Evolutionary conservation across 2,888 invertebrate genomes (phyloP), one percentile per base, ranked within the genome.

Genomic region (Meghimatium bilineatum): DNA sequence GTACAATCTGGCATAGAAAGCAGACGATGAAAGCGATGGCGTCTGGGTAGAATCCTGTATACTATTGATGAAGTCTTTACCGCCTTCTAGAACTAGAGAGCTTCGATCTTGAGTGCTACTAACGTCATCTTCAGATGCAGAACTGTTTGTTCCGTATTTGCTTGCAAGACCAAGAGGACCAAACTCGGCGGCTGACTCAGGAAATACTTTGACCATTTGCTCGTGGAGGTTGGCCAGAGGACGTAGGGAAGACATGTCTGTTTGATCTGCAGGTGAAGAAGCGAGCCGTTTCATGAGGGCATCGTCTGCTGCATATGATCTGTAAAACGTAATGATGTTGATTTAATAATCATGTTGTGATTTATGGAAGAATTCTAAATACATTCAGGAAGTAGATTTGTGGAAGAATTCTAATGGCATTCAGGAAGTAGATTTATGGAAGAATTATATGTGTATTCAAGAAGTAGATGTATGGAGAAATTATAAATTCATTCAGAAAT

Each of bases 151-250:
- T 1, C 74, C 74, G 69, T 82, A 82, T 67, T 82, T 82, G 29
- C 66, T 34, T 20, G 66, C 0, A 1, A 72, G 72, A 32, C 60
- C 63, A 8, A 82, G 26, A 23, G 69, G 77, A 0, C 78, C 78
- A 36, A 78, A 83, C 34, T 83, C 83, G 17, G 72, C 56, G 6
- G 71, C 34, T 17, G 60, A 8, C 56, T 83, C 78, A 23, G 83
- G 78, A 38, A 83, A 83, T 29, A 78, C 78, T 77, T 78, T 83
- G 60, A 72, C 60, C 38, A 83, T 72, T 29, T 83, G 83, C 26
- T 83, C 78, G 44, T 83, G 83, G n/a, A 83, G 83, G 34, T 83
- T 83, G 72, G 78, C 78, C 14, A 83, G 78, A 34, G 83, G 83
- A n/a, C 83, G 71, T 20, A 83, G 66, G 3, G 83, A 72, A 0